Evolutionary conservation across 2,113 vertebrate species (phyloP), one percentile per base, ranked within the genome.

Genomic region (Misgurnus anguillicaudatus): DNA sequence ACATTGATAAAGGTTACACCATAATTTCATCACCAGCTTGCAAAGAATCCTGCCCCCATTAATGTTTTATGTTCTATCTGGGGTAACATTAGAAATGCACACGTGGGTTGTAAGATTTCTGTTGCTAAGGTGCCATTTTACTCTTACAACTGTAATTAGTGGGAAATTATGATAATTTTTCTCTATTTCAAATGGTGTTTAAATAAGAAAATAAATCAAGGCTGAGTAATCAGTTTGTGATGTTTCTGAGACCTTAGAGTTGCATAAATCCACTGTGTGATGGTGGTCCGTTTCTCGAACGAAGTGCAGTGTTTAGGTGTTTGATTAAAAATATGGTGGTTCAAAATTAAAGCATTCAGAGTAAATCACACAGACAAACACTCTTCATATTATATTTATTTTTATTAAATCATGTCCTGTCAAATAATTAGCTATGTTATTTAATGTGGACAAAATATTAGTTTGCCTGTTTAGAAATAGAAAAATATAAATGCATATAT

Each of bases 11-110:
- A 90, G 88, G 90, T 94, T 94, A 91, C 93, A 94, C 86, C 93
- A 93, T 90, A 86, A 92, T 94, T 93, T 94, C 93, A 93, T 94
- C 93, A 94, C 89, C 90, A 87, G 89, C 92, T 92, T 89, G 86
- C 87, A 87, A 89, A 85, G 90, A 91, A 92, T 92, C 89, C 89
- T 89, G 88, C 89, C 90, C 90, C 91, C 91, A 92, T 92, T 92
- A 92, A 93, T 89, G 92, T 93, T 92, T 92, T 90, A 92, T 91
- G 90, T 87, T 90, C 89, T 90, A 91, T 92, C 91, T 87, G 83
- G 86, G 66, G 89, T 87, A 88, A 90, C 89, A 90, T 82, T 85
- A 77, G 88, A 89, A 77, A 83, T 81, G 84, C 81, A 83, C 77
- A 68, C 80, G 82, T 83, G 84, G 75, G 78, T 69, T 77, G 74